Percentiles rank a stretch among this genome's conserved stretches.
phyloP scores from a whole-genome alignment of 1,140 invertebrate species.

The Euura lappo region DNA sequence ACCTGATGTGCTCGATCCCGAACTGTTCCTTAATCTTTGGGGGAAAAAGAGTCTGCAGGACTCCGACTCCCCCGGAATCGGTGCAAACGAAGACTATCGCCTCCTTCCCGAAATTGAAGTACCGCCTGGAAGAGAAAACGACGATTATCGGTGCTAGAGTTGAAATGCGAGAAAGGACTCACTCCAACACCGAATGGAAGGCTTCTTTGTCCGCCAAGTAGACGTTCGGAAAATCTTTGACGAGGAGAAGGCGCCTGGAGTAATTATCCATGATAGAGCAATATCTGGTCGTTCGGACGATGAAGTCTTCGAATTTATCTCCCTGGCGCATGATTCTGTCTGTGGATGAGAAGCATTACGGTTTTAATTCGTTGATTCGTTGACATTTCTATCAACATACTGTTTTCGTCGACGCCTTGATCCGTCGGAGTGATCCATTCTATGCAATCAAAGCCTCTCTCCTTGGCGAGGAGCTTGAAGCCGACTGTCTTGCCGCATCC shows the following conservation, averaged over 20 bases:
- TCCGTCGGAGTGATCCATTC: constrained; percentile 80
- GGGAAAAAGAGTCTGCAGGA: constrained; percentile 69
- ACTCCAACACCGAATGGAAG: constrained; percentile 71
- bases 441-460: constrained; percentile 64
- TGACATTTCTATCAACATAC: constrained; percentile 36
- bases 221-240: constrained; percentile 80
- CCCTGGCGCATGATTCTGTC: constrained; percentile 59
- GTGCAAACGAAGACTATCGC: constrained; percentile 76
- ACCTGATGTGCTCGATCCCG: constrained; percentile 69
- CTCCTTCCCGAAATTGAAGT: constrained; percentile 66
- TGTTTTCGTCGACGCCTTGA: constrained; percentile 54
- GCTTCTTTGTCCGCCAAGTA: constrained; percentile 66
- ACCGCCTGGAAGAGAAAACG: constrained; percentile 63
- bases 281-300: constrained; percentile 72
- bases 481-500: constrained; percentile 76
- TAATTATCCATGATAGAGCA: constrained; percentile 66
- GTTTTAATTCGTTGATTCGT: neutral
- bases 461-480: constrained; percentile 65
- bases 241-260: constrained; percentile 64
- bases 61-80: constrained; percentile 65
- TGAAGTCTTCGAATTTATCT: constrained; percentile 71
- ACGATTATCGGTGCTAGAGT: constrained; percentile 10
- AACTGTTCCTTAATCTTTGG: constrained; percentile 65
- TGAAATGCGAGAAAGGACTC: constrained; percentile 41
- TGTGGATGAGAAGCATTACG: constrained; percentile 20